Percentiles rank a stretch among this genome's conserved stretches.
These are phyloP conservation scores for Catostomus latipinnis DNA, from an alignment of 2,797 vertebrate genomes.

Conservation along the genomic window DNA sequence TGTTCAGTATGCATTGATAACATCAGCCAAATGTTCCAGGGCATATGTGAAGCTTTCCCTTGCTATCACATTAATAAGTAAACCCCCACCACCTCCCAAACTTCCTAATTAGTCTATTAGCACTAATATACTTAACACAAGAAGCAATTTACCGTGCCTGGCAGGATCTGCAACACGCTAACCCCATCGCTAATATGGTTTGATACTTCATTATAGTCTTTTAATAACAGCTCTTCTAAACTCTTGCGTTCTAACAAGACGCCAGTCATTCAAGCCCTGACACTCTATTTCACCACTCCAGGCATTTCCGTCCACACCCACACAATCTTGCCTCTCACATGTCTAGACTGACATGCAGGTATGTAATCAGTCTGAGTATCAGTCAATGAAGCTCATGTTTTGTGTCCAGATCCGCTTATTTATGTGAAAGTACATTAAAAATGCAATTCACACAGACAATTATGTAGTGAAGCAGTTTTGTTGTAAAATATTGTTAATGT, in stretches of 20 bases:
- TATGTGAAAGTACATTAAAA: too few relatives aligned
- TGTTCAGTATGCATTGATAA: neutral
- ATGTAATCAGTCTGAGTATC: neutral
- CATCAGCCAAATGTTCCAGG: neutral
- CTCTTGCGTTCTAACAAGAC: conserved; percentile 17
- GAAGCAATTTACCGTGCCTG: conserved; percentile 71
- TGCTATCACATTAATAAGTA: neutral
- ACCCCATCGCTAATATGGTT: conserved; percentile 70
- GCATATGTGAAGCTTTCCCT: neutral
- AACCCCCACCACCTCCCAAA: conserved; percentile 34
- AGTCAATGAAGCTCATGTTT: too few relatives aligned
- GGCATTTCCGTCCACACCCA: conserved; percentile 4
- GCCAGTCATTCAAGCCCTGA: conserved; percentile 29
- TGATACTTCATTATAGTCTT: conserved; percentile 62
- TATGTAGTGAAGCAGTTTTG: too few relatives aligned
- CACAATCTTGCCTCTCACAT: neutral
- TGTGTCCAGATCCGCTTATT: too few relatives aligned
- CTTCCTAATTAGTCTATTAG: conserved; percentile 77
- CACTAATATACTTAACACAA: conserved; percentile 72
- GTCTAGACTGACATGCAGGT: neutral
- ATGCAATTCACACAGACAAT: too few relatives aligned
- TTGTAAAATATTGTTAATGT: too few relatives aligned
- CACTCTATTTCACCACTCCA: conserved; percentile 25
- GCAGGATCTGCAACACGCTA: conserved; percentile 61
- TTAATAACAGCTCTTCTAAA: conserved; percentile 51